Conservation (phyloP, 2,888 invertebrate species). For the Yponomeuta malinellus region DNA sequence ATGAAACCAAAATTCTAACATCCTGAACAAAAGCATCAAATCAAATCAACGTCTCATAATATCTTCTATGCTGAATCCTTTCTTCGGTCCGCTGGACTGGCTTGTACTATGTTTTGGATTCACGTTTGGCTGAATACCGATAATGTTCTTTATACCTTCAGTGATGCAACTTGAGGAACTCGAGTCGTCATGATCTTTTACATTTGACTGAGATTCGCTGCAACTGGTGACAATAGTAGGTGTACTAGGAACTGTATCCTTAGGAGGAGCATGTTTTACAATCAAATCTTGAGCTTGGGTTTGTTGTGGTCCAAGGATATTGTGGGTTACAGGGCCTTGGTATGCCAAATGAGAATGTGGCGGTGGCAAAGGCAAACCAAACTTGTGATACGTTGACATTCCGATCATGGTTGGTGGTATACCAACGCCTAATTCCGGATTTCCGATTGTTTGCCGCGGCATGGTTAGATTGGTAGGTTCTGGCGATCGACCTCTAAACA, state of each 20-base stretch:
- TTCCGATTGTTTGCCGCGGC: conserved; percentile 54
- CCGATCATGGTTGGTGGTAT: conserved; percentile 58
- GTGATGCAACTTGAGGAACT: conserved; percentile 54
- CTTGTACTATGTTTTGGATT: conserved; percentile 73
- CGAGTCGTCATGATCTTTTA: conserved; percentile 44
- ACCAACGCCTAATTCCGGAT: conserved; percentile 47
- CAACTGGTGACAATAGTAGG: conserved; percentile 57
- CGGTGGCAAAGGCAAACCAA: conserved; percentile 64
- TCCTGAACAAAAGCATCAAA: conserved; percentile 28
- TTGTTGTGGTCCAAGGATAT: conserved; percentile 63
- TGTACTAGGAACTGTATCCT: conserved; percentile 55
- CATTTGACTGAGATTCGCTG: conserved; percentile 41
- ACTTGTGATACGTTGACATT: conserved; percentile 69
- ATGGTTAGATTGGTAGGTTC: conserved; percentile 69
- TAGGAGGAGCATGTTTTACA: conserved; percentile 70
- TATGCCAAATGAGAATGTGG: conserved; percentile 64
- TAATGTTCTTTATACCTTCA: conserved; percentile 69
- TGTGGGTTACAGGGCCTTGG: conserved; percentile 50
- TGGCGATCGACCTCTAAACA: conserved; percentile 63
- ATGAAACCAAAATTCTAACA: neutral
- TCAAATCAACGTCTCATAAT: conserved; percentile 79
- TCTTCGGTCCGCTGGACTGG: conserved; percentile 80
- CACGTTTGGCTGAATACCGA: conserved; percentile 64
- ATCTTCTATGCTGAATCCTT: conserved; percentile 93
- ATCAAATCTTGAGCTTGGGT: conserved; percentile 72